phyloP scores from a whole-genome alignment of 2,888 invertebrate genomes.

The Erynnis tages region DNA sequence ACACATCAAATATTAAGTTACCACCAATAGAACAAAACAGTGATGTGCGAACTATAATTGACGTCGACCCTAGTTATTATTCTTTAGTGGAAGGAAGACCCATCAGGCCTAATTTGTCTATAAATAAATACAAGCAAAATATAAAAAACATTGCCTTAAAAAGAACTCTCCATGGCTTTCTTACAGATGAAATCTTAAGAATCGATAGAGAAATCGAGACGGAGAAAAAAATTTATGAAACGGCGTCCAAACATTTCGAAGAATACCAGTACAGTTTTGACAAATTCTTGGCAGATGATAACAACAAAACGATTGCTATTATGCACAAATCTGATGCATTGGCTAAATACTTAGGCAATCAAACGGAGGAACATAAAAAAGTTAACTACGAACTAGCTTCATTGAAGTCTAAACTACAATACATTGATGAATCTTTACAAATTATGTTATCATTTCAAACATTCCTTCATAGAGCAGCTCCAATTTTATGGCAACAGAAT shows the following conservation, averaged over 20 bases:
- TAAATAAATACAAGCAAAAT: conserved; percentile 78
- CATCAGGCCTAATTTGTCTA: conserved; percentile 77
- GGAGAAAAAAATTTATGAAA: conserved; percentile 60
- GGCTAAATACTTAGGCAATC: conserved; percentile 59
- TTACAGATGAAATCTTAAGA: conserved; percentile 67
- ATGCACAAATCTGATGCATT: conserved; percentile 70
- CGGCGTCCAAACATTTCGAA: conserved; percentile 61
- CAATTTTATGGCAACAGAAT: conserved; percentile 66
- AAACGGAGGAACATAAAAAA: conserved; percentile 66
- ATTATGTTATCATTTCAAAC: conserved; percentile 70
- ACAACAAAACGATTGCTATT: conserved; percentile 70
- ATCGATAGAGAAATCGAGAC: conserved; percentile 66
- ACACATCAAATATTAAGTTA: conserved; percentile 57
- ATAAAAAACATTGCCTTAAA: conserved; percentile 68
- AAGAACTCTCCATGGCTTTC: conserved; percentile 59
- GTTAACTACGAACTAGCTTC: conserved; percentile 65
- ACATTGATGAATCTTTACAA: conserved; percentile 64
- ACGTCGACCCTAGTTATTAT: conserved; percentile 84
- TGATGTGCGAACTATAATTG: conserved; percentile 72
- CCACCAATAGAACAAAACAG: conserved; percentile 59
- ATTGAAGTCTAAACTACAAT: conserved; percentile 68
- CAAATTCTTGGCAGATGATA: conserved; percentile 70
- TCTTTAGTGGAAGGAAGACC: conserved; percentile 82
- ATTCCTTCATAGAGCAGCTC: conserved; percentile 66
- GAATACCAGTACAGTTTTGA: conserved; percentile 72